phyloP scores from a whole-genome alignment of 2,113 vertebrate species.

The Anas platyrhynchos region DNA sequence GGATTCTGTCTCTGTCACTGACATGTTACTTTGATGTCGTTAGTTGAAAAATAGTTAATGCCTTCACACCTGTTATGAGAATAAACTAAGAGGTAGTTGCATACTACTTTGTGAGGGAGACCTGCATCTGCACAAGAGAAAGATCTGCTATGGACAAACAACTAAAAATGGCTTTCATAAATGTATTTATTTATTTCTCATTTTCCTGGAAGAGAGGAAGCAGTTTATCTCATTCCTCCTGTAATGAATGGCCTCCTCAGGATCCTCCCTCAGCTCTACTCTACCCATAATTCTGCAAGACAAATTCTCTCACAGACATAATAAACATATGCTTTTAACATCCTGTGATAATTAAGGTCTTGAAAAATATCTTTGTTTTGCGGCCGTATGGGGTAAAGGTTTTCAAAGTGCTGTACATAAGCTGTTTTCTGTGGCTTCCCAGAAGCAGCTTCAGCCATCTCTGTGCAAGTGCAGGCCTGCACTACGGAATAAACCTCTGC shows the following conservation, averaged over 20 bases:
- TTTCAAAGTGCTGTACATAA: background rate
- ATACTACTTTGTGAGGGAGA: background rate
- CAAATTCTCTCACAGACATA: background rate
- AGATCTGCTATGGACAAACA: background rate
- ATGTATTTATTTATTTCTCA: background rate
- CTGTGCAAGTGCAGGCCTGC: background rate
- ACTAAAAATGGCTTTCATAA: background rate
- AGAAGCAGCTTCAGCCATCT: background rate
- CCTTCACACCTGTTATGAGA: background rate
- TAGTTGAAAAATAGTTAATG: background rate
- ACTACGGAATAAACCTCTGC: background rate
- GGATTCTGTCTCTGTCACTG: background rate
- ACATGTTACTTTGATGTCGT: background rate
- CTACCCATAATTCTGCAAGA: background rate
- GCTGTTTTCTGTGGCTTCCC: background rate
- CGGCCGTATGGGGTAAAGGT: background rate
- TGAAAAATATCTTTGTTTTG: conserved; percentile 4
- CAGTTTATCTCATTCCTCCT: conserved; percentile 27
- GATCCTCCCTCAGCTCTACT: background rate
- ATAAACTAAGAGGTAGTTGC: background rate
- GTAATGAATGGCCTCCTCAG: background rate
- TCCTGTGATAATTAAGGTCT: conserved; percentile 19
- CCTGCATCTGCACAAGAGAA: background rate
- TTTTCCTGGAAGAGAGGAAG: conserved; percentile 38
- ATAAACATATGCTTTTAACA: conserved; percentile 7